phyloP scores from a whole-genome alignment of 2,888 invertebrate genomes.

The Nymphalis c-album region DNA sequence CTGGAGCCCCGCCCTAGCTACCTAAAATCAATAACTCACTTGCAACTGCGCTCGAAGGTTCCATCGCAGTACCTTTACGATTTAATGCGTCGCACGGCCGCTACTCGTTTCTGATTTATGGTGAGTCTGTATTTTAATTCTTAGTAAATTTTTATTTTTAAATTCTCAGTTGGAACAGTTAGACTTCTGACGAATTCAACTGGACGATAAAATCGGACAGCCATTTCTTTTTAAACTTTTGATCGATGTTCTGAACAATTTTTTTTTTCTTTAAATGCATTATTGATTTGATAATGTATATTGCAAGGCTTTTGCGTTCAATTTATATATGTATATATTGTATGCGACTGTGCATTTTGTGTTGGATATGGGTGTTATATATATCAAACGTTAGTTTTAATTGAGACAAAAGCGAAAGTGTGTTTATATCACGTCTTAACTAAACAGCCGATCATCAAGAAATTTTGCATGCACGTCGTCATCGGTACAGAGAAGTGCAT shows the following conservation, averaged over 20 bases:
- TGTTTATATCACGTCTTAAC: too few species aligned
- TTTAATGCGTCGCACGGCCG: neutral
- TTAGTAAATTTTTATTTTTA: too few species aligned
- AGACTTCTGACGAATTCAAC: too few species aligned
- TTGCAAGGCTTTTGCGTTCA: constrained; percentile 13
- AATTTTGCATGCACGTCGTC: too few species aligned
- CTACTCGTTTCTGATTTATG: neutral
- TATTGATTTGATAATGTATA: neutral
- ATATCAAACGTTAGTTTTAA: neutral
- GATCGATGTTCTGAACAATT: too few species aligned
- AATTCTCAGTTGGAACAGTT: too few species aligned
- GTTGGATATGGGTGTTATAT: neutral
- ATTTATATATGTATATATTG: constrained; percentile 7
- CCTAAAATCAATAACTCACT: constrained; percentile 31
- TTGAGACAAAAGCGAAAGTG: too few species aligned
- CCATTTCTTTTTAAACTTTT: too few species aligned
- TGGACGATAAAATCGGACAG: too few species aligned
- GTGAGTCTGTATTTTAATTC: neutral
- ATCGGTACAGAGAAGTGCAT: too few species aligned
- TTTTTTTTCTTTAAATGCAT: neutral
- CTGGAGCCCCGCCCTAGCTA: constrained; percentile 21
- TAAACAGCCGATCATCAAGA: too few species aligned
- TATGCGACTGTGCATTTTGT: constrained; percentile 8
- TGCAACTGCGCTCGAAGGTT: constrained; percentile 9
- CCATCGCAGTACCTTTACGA: constrained; percentile 11